Conservation (phyloP, 2,113 vertebrate species). For the Coptodon bakossiorum region DNA sequence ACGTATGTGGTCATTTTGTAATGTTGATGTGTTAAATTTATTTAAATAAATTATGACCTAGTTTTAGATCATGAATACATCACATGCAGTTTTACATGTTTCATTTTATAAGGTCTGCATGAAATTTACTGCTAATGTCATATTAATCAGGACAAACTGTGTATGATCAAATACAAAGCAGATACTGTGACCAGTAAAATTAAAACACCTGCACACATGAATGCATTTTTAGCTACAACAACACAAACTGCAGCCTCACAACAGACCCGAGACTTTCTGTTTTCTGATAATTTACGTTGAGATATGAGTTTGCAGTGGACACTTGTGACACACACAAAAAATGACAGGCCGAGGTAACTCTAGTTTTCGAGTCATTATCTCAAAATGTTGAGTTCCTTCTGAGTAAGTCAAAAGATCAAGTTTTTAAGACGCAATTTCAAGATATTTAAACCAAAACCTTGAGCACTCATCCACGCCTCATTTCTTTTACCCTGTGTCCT, state of each 20-base stretch:
- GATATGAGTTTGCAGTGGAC: not conserved
- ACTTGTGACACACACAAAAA: not conserved
- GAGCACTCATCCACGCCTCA: not conserved
- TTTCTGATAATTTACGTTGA: not conserved
- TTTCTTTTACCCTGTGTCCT: not conserved
- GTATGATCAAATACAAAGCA: not conserved
- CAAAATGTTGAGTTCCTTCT: not conserved
- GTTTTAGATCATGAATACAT: not conserved
- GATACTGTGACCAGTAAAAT: accelerated
- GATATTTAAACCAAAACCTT: not conserved
- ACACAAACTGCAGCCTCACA: not conserved
- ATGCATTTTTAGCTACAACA: not conserved
- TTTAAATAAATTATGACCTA: not conserved
- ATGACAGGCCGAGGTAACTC: not conserved
- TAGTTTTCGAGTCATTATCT: not conserved
- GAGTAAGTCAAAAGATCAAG: not conserved
- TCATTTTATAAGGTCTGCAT: not conserved
- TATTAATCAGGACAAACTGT: not conserved
- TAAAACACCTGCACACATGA: not conserved
- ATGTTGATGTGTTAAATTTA: not conserved
- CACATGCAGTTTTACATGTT: not conserved
- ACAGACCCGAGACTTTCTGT: not conserved
- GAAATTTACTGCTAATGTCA: not conserved
- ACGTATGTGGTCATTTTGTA: accelerated
- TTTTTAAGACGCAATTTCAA: not conserved